A percentile compares a stretch with the other conserved stretches of the same genome.
phyloP scores from a whole-genome alignment of 2,888 invertebrate species.

The Mongoloraphidia duomilia region DNA sequence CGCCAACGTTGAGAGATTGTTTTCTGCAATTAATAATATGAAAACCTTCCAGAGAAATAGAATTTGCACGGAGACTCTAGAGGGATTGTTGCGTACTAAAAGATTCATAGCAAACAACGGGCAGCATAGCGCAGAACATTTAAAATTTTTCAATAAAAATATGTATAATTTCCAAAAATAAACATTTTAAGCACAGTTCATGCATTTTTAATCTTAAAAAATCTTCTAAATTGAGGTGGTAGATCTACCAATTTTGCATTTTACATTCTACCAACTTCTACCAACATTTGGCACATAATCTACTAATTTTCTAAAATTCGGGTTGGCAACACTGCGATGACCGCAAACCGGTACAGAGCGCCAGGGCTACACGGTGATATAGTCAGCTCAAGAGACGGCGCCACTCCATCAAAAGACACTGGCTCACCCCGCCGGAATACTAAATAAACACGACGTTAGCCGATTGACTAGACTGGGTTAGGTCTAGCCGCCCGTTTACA shows the following conservation, averaged over 20 bases:
- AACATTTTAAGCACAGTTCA: not conserved
- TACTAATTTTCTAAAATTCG: constrained; percentile 7
- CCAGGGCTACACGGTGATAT: too few relatives aligned
- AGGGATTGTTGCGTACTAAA: constrained; percentile 6
- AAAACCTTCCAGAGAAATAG: constrained; percentile 7
- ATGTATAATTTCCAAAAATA: not conserved
- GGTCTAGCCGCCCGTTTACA: too few relatives aligned
- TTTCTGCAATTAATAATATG: constrained; percentile 7
- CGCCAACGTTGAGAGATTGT: constrained; percentile 8
- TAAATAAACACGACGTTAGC: too few relatives aligned
- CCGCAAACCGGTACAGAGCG: too few relatives aligned
- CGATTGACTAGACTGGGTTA: too few relatives aligned
- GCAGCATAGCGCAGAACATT: constrained; percentile 7
- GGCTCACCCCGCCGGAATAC: too few relatives aligned
- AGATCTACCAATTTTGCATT: constrained; percentile 7
- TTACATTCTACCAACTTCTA: constrained; percentile 1
- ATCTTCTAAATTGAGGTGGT: constrained; percentile 5
- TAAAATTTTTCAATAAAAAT: constrained; percentile 4
- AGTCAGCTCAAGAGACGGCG: too few relatives aligned
- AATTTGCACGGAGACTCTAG: constrained; percentile 7
- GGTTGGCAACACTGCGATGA: constrained; percentile 6
- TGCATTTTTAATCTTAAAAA: constrained; percentile 5
- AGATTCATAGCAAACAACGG: constrained; percentile 7
- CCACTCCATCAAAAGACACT: too few relatives aligned
- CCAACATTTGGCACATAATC: constrained; percentile 6